A percentile compares a stretch with the other conserved stretches of the same genome.
Conservation (phyloP, 2,888 invertebrate genomes). For the Branchipolynoe longqiensis region DNA sequence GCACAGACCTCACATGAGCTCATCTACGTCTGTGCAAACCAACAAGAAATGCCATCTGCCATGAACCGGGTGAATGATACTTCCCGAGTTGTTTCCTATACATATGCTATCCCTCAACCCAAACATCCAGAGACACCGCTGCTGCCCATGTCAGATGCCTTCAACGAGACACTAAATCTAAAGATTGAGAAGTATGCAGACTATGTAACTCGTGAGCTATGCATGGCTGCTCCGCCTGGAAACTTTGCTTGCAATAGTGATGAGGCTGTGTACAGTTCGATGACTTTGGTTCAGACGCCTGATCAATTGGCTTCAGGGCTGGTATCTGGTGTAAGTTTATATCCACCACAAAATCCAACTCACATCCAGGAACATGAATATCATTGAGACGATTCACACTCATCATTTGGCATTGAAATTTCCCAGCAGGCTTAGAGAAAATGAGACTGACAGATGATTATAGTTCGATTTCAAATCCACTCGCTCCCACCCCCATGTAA, state of each 20-base stretch:
- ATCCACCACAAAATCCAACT: not conserved
- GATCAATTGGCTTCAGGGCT: not conserved
- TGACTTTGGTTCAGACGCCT: not conserved
- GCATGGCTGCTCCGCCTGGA: not conserved
- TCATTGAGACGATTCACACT: too few relatives aligned
- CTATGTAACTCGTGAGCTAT: not conserved
- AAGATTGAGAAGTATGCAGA: slow-evolving; percentile 26
- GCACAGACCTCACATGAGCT: not conserved
- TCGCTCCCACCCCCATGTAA: too few relatives aligned
- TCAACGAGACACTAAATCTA: slow-evolving; percentile 24
- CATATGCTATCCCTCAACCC: not conserved
- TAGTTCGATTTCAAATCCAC: too few relatives aligned
- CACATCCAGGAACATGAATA: slow-evolving; percentile 19
- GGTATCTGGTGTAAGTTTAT: not conserved
- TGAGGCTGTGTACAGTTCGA: not conserved
- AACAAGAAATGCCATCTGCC: not conserved
- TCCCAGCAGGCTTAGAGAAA: too few relatives aligned
- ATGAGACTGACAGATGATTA: too few relatives aligned
- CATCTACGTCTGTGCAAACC: not conserved
- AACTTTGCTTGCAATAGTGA: not conserved
- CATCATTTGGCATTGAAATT: too few relatives aligned
- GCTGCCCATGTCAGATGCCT: slow-evolving; percentile 32
- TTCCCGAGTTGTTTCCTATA: too few relatives aligned
- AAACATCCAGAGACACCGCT: too few relatives aligned
- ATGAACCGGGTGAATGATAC: not conserved